phyloP scores from a whole-genome alignment of 2,888 invertebrate species.

The Gandaritis pyraliata region DNA sequence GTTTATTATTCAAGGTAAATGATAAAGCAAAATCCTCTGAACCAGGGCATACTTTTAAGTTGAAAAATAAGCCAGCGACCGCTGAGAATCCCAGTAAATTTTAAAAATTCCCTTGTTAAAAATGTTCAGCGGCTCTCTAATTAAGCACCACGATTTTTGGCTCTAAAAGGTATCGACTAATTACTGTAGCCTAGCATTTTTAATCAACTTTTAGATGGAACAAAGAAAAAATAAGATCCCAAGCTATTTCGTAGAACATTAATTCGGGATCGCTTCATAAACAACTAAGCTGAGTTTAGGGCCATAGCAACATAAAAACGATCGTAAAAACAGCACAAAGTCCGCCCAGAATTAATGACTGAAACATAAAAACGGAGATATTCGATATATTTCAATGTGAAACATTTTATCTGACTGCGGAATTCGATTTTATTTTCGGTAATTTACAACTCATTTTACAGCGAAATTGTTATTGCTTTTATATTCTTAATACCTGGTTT shows the following conservation, averaged over 20 bases:
- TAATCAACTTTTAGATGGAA: constrained; percentile 36
- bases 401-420: constrained; percentile 46
- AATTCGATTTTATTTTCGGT: constrained; percentile 22
- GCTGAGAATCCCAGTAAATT: constrained; percentile 6
- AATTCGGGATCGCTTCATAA: constrained; percentile 57
- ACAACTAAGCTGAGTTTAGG: constrained; percentile 58
- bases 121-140: constrained; percentile 27
- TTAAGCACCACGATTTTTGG: constrained; percentile 33
- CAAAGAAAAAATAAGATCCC: constrained; percentile 30
- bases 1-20: constrained; percentile 9
- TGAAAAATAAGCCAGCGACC: constrained; percentile 10
- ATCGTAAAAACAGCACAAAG: constrained; percentile 61
- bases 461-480: constrained; percentile 10
- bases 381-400: constrained; percentile 51
- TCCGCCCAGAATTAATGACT: constrained; percentile 59
- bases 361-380: constrained; percentile 48
- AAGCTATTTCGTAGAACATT: constrained; percentile 53
- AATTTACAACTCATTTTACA: constrained; percentile 20
- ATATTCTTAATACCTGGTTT: background rate
- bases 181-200: constrained; percentile 35
- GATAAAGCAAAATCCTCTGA: constrained; percentile 8
- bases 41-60: constrained; percentile 5
- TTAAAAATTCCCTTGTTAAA: constrained; percentile 18
- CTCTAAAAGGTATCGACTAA: constrained; percentile 32
- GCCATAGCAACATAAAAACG: constrained; percentile 58